A percentile compares a stretch with the other conserved stretches of the same genome.
Conservation (phyloP, 2,113 vertebrate genomes). For the Sebastes schlegelii region DNA sequence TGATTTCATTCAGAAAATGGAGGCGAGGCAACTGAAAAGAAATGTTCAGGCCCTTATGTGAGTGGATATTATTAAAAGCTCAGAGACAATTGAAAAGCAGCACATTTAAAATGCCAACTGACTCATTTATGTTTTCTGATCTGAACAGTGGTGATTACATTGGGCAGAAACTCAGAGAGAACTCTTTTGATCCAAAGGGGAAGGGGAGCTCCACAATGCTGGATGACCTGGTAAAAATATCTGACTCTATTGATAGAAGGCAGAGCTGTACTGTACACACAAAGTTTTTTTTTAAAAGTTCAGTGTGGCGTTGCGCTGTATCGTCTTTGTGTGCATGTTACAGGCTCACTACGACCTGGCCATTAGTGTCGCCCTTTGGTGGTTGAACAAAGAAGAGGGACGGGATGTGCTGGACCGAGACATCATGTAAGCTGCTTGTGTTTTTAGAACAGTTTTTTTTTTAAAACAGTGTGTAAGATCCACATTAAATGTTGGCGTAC, state of each 20-base stretch:
- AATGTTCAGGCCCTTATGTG: constrained; percentile 87
- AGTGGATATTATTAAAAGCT: constrained; percentile 65
- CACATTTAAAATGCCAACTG: neutral
- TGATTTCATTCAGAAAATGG: constrained; percentile 78
- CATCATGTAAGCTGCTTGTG: constrained; percentile 78
- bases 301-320: neutral
- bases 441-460: neutral
- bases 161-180: constrained; percentile 88
- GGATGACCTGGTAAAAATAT: constrained; percentile 87
- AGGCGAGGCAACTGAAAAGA: constrained; percentile 85
- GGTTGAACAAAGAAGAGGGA: constrained; percentile 81
- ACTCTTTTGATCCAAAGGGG: constrained; percentile 89
- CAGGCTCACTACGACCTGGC: constrained; percentile 91
- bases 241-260: neutral
- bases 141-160: constrained; percentile 87
- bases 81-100: neutral
- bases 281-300: no score
- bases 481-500: no score
- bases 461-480: no score
- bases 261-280: neutral
- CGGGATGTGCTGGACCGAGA: constrained; percentile 70
- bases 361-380: constrained; percentile 84
- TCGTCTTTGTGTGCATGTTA: constrained; percentile 30
- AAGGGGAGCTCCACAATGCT: constrained; percentile 81
- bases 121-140: constrained; percentile 45